Evolutionary conservation across 2,888 invertebrate genomes (phyloP).

Genomic region (Bruchidius siliquastri): DNA sequence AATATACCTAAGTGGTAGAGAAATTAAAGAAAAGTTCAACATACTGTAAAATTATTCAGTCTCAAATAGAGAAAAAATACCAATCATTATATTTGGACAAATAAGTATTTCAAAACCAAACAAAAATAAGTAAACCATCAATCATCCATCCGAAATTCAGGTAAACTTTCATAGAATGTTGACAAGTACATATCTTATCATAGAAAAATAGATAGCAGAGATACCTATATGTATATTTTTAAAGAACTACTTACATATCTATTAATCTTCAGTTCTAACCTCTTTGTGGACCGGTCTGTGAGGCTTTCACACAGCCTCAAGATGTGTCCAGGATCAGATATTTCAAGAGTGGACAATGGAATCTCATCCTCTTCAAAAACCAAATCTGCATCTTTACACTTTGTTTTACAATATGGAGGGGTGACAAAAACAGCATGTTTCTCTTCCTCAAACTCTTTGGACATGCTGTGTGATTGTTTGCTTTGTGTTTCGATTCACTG

Average conservation of each 20-base stretch:
- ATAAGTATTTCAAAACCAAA: too few relatives aligned
- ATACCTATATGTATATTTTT: not conserved
- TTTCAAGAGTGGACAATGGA: slow-evolving; percentile 42
- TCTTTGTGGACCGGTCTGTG: slow-evolving; percentile 48
- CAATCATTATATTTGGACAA: too few relatives aligned
- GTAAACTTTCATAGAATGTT: not conserved
- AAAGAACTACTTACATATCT: slow-evolving; percentile 50
- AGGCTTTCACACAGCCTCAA: slow-evolving; percentile 53
- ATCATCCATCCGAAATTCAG: not conserved
- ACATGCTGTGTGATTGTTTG: not conserved
- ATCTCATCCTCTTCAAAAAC: slow-evolving; percentile 15
- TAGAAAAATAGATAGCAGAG: not conserved
- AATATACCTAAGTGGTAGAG: too few relatives aligned
- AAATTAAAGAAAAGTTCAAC: too few relatives aligned
- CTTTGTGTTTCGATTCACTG: slow-evolving; percentile 17
- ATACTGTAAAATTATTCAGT: too few relatives aligned
- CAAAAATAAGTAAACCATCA: too few relatives aligned
- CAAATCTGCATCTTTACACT: slow-evolving; percentile 9
- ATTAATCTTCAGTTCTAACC: slow-evolving; percentile 58
- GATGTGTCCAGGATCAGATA: slow-evolving; percentile 56
- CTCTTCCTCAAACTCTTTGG: slow-evolving; percentile 24
- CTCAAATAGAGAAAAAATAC: too few relatives aligned
- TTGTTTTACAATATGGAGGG: slow-evolving; percentile 30
- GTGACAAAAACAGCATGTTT: slow-evolving; percentile 32
- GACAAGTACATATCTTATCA: not conserved